phyloP scores from a whole-genome alignment of 2,113 vertebrate species.

The Psilopogon haemacephalus region DNA sequence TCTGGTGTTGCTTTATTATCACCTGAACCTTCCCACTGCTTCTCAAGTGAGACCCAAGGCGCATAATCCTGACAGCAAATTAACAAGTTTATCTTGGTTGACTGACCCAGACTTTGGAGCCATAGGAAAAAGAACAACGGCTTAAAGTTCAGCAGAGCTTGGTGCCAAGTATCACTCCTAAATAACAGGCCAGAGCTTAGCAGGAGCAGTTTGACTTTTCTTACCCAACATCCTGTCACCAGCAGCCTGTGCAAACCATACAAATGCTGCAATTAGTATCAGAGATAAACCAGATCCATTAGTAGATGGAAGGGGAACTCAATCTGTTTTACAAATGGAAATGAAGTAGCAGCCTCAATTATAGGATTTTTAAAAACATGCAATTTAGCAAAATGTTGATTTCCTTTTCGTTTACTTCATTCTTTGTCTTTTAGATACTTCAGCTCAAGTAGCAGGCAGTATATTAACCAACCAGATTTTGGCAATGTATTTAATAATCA shows the following conservation, averaged over 20 bases:
- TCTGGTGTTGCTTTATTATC: constrained; percentile 50
- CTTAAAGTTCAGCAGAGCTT: neutral
- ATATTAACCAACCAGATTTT: constrained; percentile 64
- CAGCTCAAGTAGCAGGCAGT: constrained; percentile 62
- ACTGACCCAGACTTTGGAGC: constrained; percentile 50
- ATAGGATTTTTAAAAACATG: constrained; percentile 69
- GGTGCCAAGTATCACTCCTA: neutral
- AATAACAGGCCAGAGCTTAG: constrained; percentile 42
- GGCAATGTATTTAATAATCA: constrained; percentile 70
- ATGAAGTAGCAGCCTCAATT: constrained; percentile 70
- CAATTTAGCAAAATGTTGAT: constrained; percentile 71
- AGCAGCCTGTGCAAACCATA: constrained; percentile 23
- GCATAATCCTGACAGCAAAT: neutral
- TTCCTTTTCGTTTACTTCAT: constrained; percentile 65
- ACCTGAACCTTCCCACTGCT: constrained; percentile 48
- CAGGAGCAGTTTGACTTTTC: constrained; percentile 38
- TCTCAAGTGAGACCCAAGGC: constrained; percentile 25
- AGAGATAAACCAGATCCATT: constrained; percentile 67
- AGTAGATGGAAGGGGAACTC: constrained; percentile 61
- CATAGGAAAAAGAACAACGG: neutral
- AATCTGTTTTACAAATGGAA: constrained; percentile 72
- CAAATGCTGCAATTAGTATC: constrained; percentile 68
- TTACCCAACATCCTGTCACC: constrained; percentile 26
- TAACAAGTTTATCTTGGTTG: constrained; percentile 51
- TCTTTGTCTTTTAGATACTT: constrained; percentile 67